Evolutionary conservation across 2,113 vertebrate genomes (phyloP).

Genomic region (Python bivittatus): DNA sequence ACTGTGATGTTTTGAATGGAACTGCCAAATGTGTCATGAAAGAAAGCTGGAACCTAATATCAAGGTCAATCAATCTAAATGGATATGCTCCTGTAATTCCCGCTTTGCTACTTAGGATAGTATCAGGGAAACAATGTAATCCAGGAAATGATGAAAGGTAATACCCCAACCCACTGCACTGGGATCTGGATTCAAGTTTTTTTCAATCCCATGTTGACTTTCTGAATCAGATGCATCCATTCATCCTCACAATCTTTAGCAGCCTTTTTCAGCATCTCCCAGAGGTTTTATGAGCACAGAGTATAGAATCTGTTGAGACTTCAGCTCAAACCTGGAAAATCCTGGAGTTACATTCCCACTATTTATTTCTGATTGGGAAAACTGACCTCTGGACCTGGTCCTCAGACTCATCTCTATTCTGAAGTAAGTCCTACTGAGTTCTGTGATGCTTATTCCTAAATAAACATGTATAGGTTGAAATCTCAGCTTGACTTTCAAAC

Average conservation of each 20-base stretch:
- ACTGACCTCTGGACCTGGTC: neutral
- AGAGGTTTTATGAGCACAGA: neutral
- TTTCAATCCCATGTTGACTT: neutral
- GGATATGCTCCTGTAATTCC: neutral
- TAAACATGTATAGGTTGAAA: too few species aligned
- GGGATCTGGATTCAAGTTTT: too few species aligned
- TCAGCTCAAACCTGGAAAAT: too few species aligned
- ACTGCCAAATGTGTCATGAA: neutral
- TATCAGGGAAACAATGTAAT: neutral
- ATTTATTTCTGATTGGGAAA: neutral
- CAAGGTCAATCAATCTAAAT: neutral
- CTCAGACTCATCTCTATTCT: neutral
- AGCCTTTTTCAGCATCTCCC: neutral
- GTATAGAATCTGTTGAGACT: neutral
- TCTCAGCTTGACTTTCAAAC: neutral
- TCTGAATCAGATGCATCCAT: neutral
- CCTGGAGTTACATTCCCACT: neutral
- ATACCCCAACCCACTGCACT: neutral
- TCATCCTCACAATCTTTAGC: neutral
- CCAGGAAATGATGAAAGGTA: neutral
- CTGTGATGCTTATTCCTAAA: neutral
- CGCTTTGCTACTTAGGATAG: neutral
- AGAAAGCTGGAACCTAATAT: neutral
- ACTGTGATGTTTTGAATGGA: neutral
- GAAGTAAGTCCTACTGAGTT: neutral